Evolutionary conservation across 2,888 invertebrate species (phyloP).

Genomic region (Eucriotettix oculatus): DNA sequence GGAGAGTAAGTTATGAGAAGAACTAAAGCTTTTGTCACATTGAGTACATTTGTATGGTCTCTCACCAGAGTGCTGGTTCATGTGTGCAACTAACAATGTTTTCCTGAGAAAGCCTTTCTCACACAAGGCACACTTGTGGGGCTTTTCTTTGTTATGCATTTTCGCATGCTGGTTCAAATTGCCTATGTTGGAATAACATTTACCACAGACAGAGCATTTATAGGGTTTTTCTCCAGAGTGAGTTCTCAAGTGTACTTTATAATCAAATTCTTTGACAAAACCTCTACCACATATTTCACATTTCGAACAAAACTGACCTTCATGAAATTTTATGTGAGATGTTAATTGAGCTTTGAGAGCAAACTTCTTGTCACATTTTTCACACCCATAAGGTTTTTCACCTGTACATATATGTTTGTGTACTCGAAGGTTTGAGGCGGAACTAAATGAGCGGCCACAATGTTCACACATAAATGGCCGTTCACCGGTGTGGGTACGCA

Average conservation of each 20-base stretch:
- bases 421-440: constrained; percentile 7
- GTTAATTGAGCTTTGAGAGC: constrained; percentile 6
- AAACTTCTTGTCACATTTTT: constrained; percentile 10
- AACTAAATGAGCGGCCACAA: constrained; percentile 12
- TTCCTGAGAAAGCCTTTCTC: constrained; percentile 11
- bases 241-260: constrained; percentile 9
- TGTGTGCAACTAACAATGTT: constrained; percentile 8
- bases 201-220: constrained; percentile 12
- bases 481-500: constrained; percentile 11
- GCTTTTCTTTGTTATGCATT: constrained; percentile 10
- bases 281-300: constrained; percentile 12
- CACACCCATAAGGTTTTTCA: constrained; percentile 7
- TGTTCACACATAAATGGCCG: constrained; percentile 12
- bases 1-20: constrained; percentile 7
- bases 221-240: constrained; percentile 13
- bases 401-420: constrained; percentile 11
- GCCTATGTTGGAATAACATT: constrained; percentile 11
- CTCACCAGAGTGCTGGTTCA: constrained; percentile 9
- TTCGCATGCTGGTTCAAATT: constrained; percentile 13
- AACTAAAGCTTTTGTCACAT: constrained; percentile 10
- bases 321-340: constrained; percentile 9
- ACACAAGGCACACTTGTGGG: constrained; percentile 11
- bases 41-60: constrained; percentile 9
- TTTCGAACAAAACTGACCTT: constrained; percentile 5
- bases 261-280: constrained; percentile 11